Evolutionary conservation across 2,113 vertebrate genomes (phyloP).

Genomic region (Tapirus terrestris): DNA sequence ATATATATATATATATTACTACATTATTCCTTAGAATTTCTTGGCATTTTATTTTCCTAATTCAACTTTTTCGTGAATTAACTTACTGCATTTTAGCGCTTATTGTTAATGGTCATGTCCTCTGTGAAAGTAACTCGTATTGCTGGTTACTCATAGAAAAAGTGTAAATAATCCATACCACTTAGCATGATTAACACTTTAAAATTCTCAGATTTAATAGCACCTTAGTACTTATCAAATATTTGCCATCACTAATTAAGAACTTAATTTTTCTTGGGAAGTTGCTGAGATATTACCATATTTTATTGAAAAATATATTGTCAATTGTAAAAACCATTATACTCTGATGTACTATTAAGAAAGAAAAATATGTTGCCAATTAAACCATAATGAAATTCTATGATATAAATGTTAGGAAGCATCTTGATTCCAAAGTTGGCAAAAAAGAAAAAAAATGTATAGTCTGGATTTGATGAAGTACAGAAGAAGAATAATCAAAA

Average conservation of each 20-base stretch:
- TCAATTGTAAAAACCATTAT: neutral
- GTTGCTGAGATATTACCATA: neutral
- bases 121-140: neutral
- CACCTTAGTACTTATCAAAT: neutral
- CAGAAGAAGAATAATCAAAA: neutral
- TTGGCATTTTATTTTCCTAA: neutral
- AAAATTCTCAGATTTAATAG: neutral
- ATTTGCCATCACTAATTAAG: neutral
- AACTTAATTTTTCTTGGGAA: neutral
- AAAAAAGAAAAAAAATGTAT: neutral
- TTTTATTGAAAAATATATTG: conserved; percentile 3
- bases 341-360: neutral
- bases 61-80: neutral
- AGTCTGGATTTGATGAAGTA: conserved; percentile 2
- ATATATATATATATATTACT: neutral
- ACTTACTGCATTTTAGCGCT: neutral
- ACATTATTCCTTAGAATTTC: neutral
- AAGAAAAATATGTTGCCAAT: neutral
- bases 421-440: neutral
- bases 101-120: neutral
- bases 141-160: neutral
- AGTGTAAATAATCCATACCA: neutral
- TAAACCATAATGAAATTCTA: neutral
- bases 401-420: neutral
- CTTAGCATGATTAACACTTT: neutral